These are phyloP conservation scores for Suricata suricatta DNA, from an alignment of 2,113 vertebrate genomes.

Conservation along the genomic window DNA sequence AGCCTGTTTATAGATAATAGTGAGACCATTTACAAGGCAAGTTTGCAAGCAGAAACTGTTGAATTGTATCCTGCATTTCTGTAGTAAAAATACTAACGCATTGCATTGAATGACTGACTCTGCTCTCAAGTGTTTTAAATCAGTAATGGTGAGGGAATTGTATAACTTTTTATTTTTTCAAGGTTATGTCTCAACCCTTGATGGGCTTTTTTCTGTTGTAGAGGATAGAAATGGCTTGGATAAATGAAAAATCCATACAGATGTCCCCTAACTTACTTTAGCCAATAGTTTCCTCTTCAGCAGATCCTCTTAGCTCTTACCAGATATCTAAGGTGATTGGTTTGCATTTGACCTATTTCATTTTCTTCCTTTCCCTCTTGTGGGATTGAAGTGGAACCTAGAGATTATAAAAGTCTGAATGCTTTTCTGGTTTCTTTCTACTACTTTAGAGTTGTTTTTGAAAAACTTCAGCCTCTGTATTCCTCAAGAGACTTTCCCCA, in stretches of 20 bases:
- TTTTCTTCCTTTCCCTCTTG: constrained; percentile 13
- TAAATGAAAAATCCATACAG: constrained; percentile 49
- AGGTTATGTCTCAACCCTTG: neutral
- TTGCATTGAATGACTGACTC: neutral
- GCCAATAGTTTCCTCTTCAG: neutral
- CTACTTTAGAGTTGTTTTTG: neutral
- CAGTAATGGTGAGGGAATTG: neutral
- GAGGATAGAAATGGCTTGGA: neutral
- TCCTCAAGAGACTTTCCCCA: neutral
- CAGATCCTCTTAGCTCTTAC: neutral
- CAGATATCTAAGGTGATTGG: neutral
- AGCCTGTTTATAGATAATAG: neutral
- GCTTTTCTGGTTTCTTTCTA: neutral
- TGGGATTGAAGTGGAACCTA: neutral
- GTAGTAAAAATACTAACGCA: neutral
- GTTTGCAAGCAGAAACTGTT: constrained; percentile 34
- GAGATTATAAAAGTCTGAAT: neutral
- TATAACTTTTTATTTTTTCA: neutral
- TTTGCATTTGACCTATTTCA: neutral
- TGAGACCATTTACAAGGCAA: neutral
- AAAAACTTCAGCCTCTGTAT: constrained; percentile 8
- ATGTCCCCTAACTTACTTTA: constrained; percentile 18
- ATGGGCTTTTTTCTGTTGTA: neutral
- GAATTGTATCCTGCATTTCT: neutral
- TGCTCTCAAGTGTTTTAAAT: neutral